Evolutionary conservation across 2,888 invertebrate genomes (phyloP), one percentile per base, ranked within the genome.

Genomic region (Orthonevra nobilis): DNA sequence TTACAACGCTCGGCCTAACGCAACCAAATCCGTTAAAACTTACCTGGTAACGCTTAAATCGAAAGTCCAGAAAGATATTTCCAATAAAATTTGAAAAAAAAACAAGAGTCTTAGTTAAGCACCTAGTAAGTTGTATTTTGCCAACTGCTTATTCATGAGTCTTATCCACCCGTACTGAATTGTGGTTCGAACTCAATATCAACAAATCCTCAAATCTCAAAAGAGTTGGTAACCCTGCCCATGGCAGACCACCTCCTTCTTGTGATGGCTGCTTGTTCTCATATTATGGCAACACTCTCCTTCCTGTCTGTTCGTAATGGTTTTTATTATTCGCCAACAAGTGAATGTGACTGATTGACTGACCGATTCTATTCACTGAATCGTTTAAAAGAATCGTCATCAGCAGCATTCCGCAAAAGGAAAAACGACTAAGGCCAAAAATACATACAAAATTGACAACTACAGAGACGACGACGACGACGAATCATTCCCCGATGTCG

Each of bases 401-500:
- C 54, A 54, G 20, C 34, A 60, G 17, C 34, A 52, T 52, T 42
- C 60, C 69, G 23, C 42, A 69, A 60, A 69, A 69, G 69, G 69
- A 42, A 20, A 60, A 60, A 26, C 60, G 26, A 19, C 58, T 42
- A 40, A 60, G 28, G 32, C 26, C 40, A 26, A 50, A 69, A 50
- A 30, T 17, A 50, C 42, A 52, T 42, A 42, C 5, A 4, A 60
- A 66, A 63, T 30, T n/a, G 30, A 60, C 48, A 12, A 58, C 48
- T 6, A 32, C 40, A 23, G 23, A 5, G 3, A 42, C 64, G 19
- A 34, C 40, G 19, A 46, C 28, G 32, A 28, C 34, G 44, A 34
- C 69, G 58, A 69, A 69, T 69, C 50, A 60, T 69, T 60, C 50
- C 46, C 50, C 50, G 34, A 34, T 69, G 69, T 60, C 42, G 52